Evolutionary conservation across 2,888 invertebrate species (phyloP).

Genomic region (Habrosyne pyritoides): DNA sequence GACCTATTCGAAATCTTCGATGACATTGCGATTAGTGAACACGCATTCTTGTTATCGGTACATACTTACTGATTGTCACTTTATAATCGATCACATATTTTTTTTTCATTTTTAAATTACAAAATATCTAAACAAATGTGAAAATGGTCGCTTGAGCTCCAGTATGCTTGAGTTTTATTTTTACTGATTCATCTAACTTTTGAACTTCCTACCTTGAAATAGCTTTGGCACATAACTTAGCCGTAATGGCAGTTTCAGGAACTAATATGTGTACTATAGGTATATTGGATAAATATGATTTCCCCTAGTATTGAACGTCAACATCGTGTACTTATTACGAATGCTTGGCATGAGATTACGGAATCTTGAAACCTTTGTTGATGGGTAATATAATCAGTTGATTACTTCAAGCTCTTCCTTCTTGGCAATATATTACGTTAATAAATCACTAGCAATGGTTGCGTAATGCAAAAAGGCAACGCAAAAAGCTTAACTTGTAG

Average conservation of each 20-base stretch:
- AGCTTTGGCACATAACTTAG: not conserved
- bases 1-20: constrained; percentile 28
- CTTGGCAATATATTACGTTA: constrained; percentile 50
- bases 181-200: not conserved
- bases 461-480: constrained; percentile 52
- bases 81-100: not conserved
- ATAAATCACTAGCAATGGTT: constrained; percentile 46
- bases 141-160: no score
- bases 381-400: constrained; percentile 38
- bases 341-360: constrained; percentile 32
- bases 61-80: not conserved
- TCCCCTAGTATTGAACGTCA: constrained; percentile 11
- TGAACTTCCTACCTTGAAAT: not conserved
- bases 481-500: constrained; percentile 42
- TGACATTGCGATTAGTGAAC: constrained; percentile 32
- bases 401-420: constrained; percentile 51
- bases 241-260: not conserved
- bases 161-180: no score
- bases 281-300: constrained; percentile 1
- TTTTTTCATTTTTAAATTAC: no score
- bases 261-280: not conserved
- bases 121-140: no score
- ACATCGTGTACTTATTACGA: constrained; percentile 15
- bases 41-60: constrained; percentile 9
- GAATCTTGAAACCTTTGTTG: constrained; percentile 29